Evolutionary conservation across 2,113 vertebrate species (phyloP), one percentile per base, ranked within the genome.

Genomic region (Tenebrosternarchus preto): DNA sequence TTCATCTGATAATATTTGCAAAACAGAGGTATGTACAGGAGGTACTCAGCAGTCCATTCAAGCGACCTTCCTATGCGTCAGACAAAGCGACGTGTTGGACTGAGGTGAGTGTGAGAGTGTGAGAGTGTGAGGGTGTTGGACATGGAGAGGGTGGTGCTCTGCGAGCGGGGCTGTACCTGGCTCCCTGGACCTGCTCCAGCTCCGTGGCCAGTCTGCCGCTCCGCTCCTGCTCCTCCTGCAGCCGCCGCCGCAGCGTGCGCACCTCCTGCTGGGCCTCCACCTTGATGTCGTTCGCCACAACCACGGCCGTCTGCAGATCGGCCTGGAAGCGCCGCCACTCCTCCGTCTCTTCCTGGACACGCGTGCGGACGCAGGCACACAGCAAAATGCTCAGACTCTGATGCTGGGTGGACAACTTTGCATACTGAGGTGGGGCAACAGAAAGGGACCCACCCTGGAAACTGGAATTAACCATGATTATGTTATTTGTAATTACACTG

Each of bases 271-370:
- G 96, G 31, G 97, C 95, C 87, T 99, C 98, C 60, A 96, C 96
- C 88, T 99, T 99, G 57, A 99, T 98, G 86, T 99, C 97, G 1
- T 99, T 99, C 78, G 98, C 97, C 25, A 99, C 97, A 4, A 99
- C 98, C 87, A 99, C 98, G 0, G 98, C 97, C 0, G 97, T 99
- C 93, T 99, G 98, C 75, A 99, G 94, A 90, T 99, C 98, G 0
- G 97, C 97, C 88, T 99, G 98, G 90, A 99, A 99, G 24, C 95
- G 93, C 59, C 90, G 92, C 97, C 98, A 99, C 78, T 99, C 98
- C 78, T 98, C 97, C 0, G 94, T 93, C 43, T 99, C 97, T 9
- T 99, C 97, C 98, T 99, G 60, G 12, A 80, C 15, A 73, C 20
- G 80, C 6, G 39, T 46, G 69, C 24, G 55, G 15, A 57, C 19